These are phyloP conservation scores for Drosophila punjabiensis DNA, from an alignment of 1,140 invertebrate species.

Conservation along the genomic window DNA sequence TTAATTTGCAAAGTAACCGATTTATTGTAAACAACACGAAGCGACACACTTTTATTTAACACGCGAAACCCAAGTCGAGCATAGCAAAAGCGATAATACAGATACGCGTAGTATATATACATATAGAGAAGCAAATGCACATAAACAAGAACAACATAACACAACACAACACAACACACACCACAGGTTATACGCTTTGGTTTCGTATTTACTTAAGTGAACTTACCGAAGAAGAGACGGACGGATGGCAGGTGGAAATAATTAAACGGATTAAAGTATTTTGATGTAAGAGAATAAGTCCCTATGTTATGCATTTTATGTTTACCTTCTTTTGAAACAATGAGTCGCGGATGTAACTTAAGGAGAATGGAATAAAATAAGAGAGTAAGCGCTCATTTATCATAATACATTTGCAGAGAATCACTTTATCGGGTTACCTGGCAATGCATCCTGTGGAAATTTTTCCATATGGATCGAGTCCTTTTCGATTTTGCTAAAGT, in stretches of 20 bases:
- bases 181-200: conserved; percentile 47
- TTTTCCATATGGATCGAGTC: background rate
- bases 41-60: conserved; percentile 21
- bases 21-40: conserved; percentile 18
- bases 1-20: conserved; percentile 9
- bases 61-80: background rate
- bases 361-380: conserved; percentile 42
- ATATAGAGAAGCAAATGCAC: conserved; percentile 32
- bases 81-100: conserved; percentile 20
- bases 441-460: background rate
- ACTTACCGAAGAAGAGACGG: conserved; percentile 20
- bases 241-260: conserved; percentile 1
- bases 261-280: conserved; percentile 54
- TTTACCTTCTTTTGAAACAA: conserved; percentile 43
- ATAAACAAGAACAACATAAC: conserved; percentile 15
- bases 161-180: conserved; percentile 5
- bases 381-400: conserved; percentile 49
- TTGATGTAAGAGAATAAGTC: conserved; percentile 59
- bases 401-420: conserved; percentile 38
- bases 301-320: conserved; percentile 58
- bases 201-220: conserved; percentile 47
- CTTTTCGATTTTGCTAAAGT: no score
- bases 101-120: conserved; percentile 16
- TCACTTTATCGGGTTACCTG: background rate
- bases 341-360: conserved; percentile 52